phyloP scores from a whole-genome alignment of 2,888 invertebrate species.

The Pyrochroa serraticornis region DNA sequence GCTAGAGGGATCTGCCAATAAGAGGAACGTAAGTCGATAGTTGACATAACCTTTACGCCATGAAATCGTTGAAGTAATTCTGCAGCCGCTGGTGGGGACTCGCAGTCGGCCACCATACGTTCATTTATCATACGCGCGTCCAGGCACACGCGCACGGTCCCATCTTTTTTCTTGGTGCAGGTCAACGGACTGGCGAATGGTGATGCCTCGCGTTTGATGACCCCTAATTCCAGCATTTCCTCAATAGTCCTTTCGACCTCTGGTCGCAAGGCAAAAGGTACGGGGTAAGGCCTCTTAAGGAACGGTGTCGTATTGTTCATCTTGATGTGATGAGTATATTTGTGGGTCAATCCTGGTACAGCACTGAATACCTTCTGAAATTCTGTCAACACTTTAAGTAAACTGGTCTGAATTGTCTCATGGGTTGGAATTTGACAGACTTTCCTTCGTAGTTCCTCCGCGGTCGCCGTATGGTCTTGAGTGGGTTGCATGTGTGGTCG shows the following conservation, averaged over 20 bases:
- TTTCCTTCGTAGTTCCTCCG: no score
- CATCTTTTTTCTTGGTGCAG: constrained; percentile 43
- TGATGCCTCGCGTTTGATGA: constrained; percentile 43
- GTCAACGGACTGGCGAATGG: constrained; percentile 45
- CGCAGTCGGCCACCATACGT: constrained; percentile 42
- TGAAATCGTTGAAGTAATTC: constrained; percentile 27
- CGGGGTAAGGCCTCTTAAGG: constrained; percentile 41
- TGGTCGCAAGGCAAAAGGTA: constrained; percentile 39
- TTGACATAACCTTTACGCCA: constrained; percentile 21
- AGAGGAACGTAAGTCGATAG: constrained; percentile 29
- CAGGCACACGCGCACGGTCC: constrained; percentile 42
- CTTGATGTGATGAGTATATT: constrained; percentile 38
- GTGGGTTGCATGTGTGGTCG: no score
- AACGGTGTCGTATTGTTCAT: constrained; percentile 33
- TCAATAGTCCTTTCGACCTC: constrained; percentile 39
- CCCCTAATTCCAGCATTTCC: constrained; percentile 40
- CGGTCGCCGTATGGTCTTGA: no score
- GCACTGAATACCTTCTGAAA: constrained; percentile 29
- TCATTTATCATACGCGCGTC: constrained; percentile 46
- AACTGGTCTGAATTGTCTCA: no score
- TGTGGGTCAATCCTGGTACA: constrained; percentile 30
- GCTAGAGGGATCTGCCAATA: constrained; percentile 34
- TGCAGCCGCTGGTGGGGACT: constrained; percentile 33
- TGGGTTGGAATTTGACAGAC: no score
- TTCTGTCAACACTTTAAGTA: no score